phyloP scores from a whole-genome alignment of 2,888 invertebrate genomes.

The Phrixothrix hirtus region DNA sequence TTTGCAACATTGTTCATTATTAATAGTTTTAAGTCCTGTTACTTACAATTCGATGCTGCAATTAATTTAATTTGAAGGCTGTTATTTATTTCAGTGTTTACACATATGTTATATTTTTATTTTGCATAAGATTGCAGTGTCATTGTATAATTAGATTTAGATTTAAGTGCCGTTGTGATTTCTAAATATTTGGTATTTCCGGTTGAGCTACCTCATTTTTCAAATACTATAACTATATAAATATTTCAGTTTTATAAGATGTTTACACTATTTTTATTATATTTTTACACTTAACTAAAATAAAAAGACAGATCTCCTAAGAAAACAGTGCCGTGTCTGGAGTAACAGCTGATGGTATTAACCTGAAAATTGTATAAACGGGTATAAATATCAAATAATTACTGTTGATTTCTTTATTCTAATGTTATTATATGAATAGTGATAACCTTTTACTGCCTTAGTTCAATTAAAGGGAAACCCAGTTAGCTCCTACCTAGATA shows the following conservation, averaged over 20 bases:
- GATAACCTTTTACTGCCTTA: too few relatives aligned
- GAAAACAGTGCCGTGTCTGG: too few relatives aligned
- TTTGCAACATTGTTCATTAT: constrained; percentile 5
- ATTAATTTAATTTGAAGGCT: constrained; percentile 26
- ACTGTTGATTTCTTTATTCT: too few relatives aligned
- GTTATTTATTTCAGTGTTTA: constrained; percentile 33
- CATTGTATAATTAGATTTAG: constrained; percentile 22
- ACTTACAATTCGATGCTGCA: constrained; percentile 16
- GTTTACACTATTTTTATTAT: constrained; percentile 26
- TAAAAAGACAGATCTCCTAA: constrained; percentile 42
- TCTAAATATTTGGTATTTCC: constrained; percentile 26
- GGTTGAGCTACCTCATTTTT: constrained; percentile 37
- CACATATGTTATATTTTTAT: constrained; percentile 20
- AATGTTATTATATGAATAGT: too few relatives aligned
- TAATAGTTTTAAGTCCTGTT: constrained; percentile 18
- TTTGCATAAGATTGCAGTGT: constrained; percentile 22
- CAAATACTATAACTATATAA: constrained; percentile 22
- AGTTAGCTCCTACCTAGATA: too few relatives aligned
- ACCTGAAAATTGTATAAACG: too few relatives aligned
- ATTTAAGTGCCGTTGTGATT: constrained; percentile 27
- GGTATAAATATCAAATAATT: too few relatives aligned
- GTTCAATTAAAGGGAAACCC: too few relatives aligned
- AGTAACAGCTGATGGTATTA: too few relatives aligned
- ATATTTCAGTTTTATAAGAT: constrained; percentile 27
- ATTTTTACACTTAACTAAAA: constrained; percentile 24